Base-by-base conservation (phyloP, 2,113 vertebrate species). In the Bothrops jararaca region DNA sequence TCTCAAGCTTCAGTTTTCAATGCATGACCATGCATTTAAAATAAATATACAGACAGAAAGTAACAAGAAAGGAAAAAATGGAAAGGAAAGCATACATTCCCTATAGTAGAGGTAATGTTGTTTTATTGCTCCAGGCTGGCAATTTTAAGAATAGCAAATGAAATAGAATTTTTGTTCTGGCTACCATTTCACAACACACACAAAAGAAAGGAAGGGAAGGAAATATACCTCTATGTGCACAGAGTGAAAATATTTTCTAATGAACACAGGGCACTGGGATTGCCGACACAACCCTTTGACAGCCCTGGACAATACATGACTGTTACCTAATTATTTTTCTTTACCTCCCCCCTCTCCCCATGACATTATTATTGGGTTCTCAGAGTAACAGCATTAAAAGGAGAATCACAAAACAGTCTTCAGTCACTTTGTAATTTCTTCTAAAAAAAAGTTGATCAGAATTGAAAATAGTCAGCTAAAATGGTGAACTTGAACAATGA, bases 371-470 rank as follows among this genome's bases (percentile, higher is more conserved):
- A 1, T 23, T 89, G 92, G 69, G 48, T 80, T 64, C 54, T 90
- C 29, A 86, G 93, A 89, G 88, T n/a, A 91, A 93, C 85, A 39
- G 85, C 2, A 24, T 3, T 3, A 54, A 94, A 92, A 89, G 74
- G 11, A 34, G 93, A 93, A 88, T 91, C 0, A 64, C 85, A 69
- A 1, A 12, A 29, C 42, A 45, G 92, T 90, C 94, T 95, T 95
- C 95, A 95, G 92, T 95, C 91, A 42, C 0, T 93, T 95, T 29
- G 1, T 88, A 92, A 10, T 93, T 95, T 86, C 85, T 88, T 94
- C 45, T 0, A 57, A 56, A 42, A 24, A 9, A 0, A 2, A 60
- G 29, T 69, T 39, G 91, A 23, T 91, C 94, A 64, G 92, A 3
- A 92, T 86, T 89, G 52, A 91, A 48, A 85, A 6, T 42, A 1